Base-by-base conservation (phyloP, 2,113 vertebrate species). In the Microcebus tavaratra region DNA sequence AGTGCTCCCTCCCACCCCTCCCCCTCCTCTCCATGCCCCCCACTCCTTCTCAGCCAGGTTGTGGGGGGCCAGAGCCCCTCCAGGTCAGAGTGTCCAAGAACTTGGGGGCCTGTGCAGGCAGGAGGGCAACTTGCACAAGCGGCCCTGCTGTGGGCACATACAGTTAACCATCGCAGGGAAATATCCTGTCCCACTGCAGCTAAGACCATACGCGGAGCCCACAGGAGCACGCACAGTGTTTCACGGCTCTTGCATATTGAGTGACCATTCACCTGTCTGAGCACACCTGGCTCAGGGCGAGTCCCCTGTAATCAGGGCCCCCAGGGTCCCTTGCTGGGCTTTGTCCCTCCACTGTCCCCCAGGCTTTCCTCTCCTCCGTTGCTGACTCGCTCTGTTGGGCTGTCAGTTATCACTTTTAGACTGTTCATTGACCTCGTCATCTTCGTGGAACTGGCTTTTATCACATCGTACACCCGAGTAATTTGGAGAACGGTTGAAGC, bases 321-420 rank as follows among this genome's bases (percentile, higher is more conserved):
- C 23, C 1, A 57, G 31, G 87, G 48, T 11, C 48, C 59, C 42
- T 15, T 23, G 20, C 31, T 39, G 15, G 34, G 10, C 29, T 39
- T 10, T 1, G 18, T 2, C 14, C 17, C 20, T 18, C 27, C 2
- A 2, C 48, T 20, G 4, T 63, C 57, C 36, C 42, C 17, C 3
- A 4, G 57, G 57, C 27, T 12, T 15, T 59, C 31, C 14, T 20
- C 65, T 55, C 31, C 36, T 55, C n/a, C n/a, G 1, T 3, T 12
- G 65, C 50, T 3, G 27, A 31, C 55, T 8, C 8, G 18, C 68
- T 57, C 48, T 20, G 2, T 31, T 10, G 29, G 8, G 21, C 12
- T 8, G 53, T 0, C 8, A 36, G 13, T 39, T 1, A 13, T 34
- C 48, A 3, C 6, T 0, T 27, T 25, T 34, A n/a, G 1, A n/a